These are phyloP conservation scores for Vicugna pacos DNA, from an alignment of 2,113 vertebrate species.

Conservation along the genomic window DNA sequence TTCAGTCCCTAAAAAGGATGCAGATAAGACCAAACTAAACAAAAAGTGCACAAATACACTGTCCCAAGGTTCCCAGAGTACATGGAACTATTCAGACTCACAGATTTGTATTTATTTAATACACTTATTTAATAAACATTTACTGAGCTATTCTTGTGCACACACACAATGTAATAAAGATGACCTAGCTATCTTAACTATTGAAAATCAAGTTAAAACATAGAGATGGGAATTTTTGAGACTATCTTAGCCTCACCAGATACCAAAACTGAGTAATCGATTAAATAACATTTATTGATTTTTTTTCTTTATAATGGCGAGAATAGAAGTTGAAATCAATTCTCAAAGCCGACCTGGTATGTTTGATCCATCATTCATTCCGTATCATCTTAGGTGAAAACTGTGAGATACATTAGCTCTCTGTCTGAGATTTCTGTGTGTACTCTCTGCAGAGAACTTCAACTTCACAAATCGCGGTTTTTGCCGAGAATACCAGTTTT, in stretches of 20 bases:
- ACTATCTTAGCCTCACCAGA: neutral
- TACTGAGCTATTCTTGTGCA: neutral
- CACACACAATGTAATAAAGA: neutral
- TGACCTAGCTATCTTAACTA: neutral
- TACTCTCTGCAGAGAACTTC: neutral
- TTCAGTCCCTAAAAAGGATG: neutral
- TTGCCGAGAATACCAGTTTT: neutral
- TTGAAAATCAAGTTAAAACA: conserved; percentile 11
- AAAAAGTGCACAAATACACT: neutral
- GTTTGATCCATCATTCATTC: neutral
- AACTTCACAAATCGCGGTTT: neutral
- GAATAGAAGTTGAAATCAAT: neutral
- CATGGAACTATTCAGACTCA: neutral
- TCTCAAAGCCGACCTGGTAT: neutral
- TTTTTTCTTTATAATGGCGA: neutral
- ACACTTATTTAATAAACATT: neutral
- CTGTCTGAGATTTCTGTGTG: neutral
- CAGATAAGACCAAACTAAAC: neutral
- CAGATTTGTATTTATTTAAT: neutral
- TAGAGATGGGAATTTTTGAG: neutral
- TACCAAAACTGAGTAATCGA: neutral
- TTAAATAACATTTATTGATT: neutral
- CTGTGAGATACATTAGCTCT: neutral
- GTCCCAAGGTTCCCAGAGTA: neutral
- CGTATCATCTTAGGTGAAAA: neutral